Conservation (phyloP, 2,113 vertebrate genomes). For the Siniperca knerii region DNA sequence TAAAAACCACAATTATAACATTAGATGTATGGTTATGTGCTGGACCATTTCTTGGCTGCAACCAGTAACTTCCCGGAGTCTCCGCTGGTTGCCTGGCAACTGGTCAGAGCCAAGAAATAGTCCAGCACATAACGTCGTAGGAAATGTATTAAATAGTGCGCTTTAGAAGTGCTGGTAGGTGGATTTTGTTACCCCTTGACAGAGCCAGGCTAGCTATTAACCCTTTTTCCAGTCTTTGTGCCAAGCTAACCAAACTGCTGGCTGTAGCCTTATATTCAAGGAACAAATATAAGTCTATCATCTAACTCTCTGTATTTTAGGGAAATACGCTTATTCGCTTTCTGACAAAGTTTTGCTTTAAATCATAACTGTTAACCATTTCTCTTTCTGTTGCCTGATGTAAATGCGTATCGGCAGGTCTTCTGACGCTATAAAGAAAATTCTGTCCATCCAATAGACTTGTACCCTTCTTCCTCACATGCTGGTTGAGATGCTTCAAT, state of each 20-base stretch:
- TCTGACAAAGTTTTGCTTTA: neutral
- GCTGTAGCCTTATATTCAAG: neutral
- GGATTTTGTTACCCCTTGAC: neutral
- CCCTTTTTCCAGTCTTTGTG: neutral
- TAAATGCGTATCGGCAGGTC: constrained; percentile 19
- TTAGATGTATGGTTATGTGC: too few relatives aligned
- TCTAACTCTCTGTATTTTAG: neutral
- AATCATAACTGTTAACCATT: neutral
- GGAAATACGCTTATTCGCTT: too few relatives aligned
- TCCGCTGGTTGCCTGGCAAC: neutral
- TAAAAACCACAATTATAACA: neutral
- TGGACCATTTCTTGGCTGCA: neutral
- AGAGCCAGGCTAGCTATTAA: neutral
- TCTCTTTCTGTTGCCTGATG: constrained; percentile 27
- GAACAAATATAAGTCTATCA: neutral
- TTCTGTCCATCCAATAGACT: neutral
- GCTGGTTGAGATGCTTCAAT: constrained; percentile 18
- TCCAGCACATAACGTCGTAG: too few relatives aligned
- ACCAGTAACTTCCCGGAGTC: too few relatives aligned
- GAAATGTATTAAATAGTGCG: neutral
- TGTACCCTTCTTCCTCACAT: neutral
- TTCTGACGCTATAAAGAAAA: neutral
- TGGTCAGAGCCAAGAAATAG: neutral
- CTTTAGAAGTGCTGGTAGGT: neutral
- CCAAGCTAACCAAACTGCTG: neutral